Percentiles rank a stretch among this genome's conserved stretches.
Conservation (phyloP, 2,113 vertebrate genomes). For the Ceratotherium simum region DNA sequence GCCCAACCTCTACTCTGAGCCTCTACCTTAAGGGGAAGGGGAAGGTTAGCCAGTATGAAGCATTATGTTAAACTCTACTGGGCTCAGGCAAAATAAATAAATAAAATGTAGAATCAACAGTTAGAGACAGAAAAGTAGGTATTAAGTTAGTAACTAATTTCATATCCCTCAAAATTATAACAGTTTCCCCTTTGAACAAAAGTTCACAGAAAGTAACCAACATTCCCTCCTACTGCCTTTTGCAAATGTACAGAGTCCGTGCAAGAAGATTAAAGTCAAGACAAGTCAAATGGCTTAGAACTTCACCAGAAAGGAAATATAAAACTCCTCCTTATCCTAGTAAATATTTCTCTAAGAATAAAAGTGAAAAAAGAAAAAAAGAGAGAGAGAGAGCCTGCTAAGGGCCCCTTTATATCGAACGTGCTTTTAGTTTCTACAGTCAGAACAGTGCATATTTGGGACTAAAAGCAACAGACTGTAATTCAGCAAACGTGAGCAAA, state of each 20-base stretch:
- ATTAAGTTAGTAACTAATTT: not conserved
- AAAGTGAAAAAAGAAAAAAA: not conserved
- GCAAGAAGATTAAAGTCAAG: not conserved
- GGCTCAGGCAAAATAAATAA: not conserved
- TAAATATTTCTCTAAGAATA: not conserved
- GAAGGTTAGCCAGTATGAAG: not conserved
- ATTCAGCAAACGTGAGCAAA: not conserved
- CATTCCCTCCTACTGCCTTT: not conserved
- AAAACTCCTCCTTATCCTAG: not conserved
- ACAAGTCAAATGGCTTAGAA: not conserved
- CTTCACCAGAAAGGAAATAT: not conserved
- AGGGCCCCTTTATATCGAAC: fast-evolving
- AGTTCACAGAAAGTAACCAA: not conserved
- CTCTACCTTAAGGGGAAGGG: no score
- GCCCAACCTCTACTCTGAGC: not conserved
- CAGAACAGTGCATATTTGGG: fast-evolving
- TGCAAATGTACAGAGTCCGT: not conserved
- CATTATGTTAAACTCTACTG: not conserved
- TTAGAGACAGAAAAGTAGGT: not conserved
- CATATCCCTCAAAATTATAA: not conserved
- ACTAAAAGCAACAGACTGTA: fast-evolving
- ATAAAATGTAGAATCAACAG: fast-evolving
- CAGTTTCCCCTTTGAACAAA: not conserved
- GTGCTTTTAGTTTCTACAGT: not conserved
- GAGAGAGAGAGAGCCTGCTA: not conserved